Base-by-base conservation (phyloP, 2,113 vertebrate species). In the Monopterus albus region DNA sequence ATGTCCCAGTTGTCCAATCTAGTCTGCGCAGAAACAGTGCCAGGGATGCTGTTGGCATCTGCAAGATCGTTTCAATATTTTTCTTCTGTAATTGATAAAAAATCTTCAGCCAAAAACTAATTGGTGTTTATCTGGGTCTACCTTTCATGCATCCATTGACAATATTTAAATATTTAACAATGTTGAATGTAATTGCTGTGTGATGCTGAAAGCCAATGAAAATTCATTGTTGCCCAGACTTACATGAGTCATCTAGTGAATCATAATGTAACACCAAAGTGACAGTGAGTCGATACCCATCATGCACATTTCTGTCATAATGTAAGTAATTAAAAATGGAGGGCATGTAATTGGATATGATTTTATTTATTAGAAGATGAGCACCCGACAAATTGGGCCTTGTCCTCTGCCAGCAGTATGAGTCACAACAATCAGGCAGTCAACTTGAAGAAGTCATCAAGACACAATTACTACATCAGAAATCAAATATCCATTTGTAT, bases 281-380 rank as follows among this genome's bases (percentile, higher is more conserved):
- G 82, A 81, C 78, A 83, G 62, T 74, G 64, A 72, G 81, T 66
- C 50, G 78, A 84, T 45, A 84, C 60, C 72, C 79, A 74, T 68
- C 63, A 51, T 40, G 61, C 83, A 64, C 72, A 35, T 45, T 73
- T 87, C 83, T 67, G 56, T 87, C 75, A 60, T 59, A 60, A 69
- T 64, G 64, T 55, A 56, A 65, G 33, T 26, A 75, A 88, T 83
- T 64, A 83, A 85, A 82, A 75, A 80, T 75, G 85, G 85, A 74
- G 62, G 84, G 52, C 43, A 31, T 88, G 82, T 90, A 90, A 90
- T 91, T 82, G 82, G 87, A 87, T 87, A 69, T 86, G 82, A 90
- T 88, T 88, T 67, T 28, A 62, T 78, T 89, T 78, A 90, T 91
- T 88, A 82, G 57, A 49, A 71, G 79, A 88, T 75, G 83, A 78